Conservation (phyloP, 1,140 invertebrate species). For the Carposina sasakii region DNA sequence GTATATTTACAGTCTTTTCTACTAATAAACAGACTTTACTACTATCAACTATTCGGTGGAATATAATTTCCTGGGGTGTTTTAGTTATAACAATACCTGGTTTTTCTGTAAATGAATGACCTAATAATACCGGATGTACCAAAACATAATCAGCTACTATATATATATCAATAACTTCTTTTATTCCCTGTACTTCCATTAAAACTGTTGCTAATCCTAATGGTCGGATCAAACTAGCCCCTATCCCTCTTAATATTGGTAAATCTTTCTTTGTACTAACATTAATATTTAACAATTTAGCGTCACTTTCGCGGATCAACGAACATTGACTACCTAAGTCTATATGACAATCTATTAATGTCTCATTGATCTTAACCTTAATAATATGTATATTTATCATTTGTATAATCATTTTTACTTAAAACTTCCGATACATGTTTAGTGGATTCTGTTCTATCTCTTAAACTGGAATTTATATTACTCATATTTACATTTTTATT, state of each 20-base stretch:
- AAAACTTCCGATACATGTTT: conserved; percentile 11
- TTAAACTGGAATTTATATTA: not conserved
- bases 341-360: conserved; percentile 14
- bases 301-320: conserved; percentile 12
- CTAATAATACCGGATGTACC: conserved; percentile 25
- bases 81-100: conserved; percentile 7
- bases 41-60: not conserved
- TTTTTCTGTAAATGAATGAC: conserved; percentile 33
- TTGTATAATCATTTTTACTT: not conserved
- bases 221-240: conserved; percentile 13
- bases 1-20: too few species aligned
- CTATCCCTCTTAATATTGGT: conserved; percentile 22
- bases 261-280: conserved; percentile 1
- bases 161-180: conserved; percentile 22
- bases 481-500: conserved; percentile 7
- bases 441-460: conserved; percentile 8
- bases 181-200: conserved; percentile 24
- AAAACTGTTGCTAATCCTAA: conserved; percentile 14
- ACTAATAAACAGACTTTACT: too few species aligned
- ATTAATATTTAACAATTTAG: conserved; percentile 11
- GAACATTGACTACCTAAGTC: conserved; percentile 27
- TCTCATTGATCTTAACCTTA: conserved; percentile 16
- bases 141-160: conserved; percentile 30
- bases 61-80: conserved; percentile 2
- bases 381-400: conserved; percentile 24